A percentile compares a stretch with the other conserved stretches of the same genome.
Evolutionary conservation across 2,113 vertebrate genomes (phyloP).

Genomic region (Benthochromis sp.): DNA sequence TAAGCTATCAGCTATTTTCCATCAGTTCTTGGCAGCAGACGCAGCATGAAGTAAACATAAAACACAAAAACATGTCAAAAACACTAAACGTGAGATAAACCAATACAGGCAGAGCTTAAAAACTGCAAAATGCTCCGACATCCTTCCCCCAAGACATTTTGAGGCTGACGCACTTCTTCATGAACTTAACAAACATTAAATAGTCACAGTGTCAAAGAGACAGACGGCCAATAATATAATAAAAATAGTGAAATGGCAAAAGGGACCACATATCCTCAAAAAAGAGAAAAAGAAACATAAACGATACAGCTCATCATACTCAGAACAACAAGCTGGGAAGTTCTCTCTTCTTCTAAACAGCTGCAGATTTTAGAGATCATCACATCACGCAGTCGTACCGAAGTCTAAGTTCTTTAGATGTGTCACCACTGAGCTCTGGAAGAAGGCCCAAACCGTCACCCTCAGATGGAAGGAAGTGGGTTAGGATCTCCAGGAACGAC

Average conservation of each 20-base stretch:
- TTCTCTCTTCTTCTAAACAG: not conserved
- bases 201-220: not conserved
- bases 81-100: not conserved
- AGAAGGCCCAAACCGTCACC: not conserved
- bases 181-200: not conserved
- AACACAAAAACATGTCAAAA: not conserved
- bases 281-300: not conserved
- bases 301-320: accelerated
- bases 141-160: not conserved
- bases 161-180: not conserved
- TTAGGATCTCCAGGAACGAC: not conserved
- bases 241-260: not conserved
- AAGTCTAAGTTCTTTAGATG: not conserved
- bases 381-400: not conserved
- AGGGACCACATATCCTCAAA: accelerated
- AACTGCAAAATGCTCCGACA: not conserved
- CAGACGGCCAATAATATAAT: not conserved
- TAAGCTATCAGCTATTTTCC: not conserved
- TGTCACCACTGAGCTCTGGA: accelerated
- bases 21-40: not conserved
- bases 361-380: not conserved
- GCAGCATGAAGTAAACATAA: not conserved
- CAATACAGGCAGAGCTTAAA: accelerated
- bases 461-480: not conserved
- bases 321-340: not conserved